Evolutionary conservation across 1,140 invertebrate species (phyloP).

Genomic region (Prorops nasuta): DNA sequence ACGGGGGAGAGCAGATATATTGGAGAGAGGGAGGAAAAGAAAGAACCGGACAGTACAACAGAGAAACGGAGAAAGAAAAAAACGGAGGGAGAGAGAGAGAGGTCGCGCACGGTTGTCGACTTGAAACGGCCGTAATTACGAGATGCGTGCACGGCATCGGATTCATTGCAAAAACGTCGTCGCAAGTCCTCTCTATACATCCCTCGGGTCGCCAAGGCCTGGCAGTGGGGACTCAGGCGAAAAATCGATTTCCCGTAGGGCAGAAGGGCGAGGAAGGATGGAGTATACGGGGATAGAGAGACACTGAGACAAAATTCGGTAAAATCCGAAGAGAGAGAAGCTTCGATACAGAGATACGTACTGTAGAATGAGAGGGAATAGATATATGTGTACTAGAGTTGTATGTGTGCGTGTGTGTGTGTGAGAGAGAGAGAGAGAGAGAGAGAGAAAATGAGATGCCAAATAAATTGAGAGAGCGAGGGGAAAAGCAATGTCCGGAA

Average conservation of each 20-base stretch:
- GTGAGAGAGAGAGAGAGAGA: no score
- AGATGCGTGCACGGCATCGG: slow-evolving; percentile 25
- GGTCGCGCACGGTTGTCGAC: slow-evolving; percentile 20
- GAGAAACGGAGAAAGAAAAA: not conserved
- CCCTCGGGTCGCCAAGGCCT: slow-evolving; percentile 22
- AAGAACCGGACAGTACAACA: not conserved
- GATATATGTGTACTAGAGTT: no score
- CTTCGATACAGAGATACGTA: no score
- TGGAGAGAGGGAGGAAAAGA: not conserved
- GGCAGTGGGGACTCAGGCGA: slow-evolving; percentile 41
- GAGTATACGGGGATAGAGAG: slow-evolving; percentile 18
- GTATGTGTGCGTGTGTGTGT: no score
- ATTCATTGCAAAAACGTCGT: slow-evolving; percentile 26
- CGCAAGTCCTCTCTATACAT: slow-evolving; percentile 16
- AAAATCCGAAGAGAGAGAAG: slow-evolving; percentile 25
- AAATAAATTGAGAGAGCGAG: no score
- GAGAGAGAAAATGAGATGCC: no score
- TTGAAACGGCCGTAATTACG: slow-evolving; percentile 17
- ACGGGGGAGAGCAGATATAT: not conserved
- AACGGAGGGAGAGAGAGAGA: not conserved
- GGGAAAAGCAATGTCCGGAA: no score
- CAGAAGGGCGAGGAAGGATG: slow-evolving; percentile 34
- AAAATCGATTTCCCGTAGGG: slow-evolving; percentile 52
- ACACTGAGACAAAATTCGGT: slow-evolving; percentile 33
- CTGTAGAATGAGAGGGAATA: no score